Base-by-base conservation (phyloP, 2,797 vertebrate genomes). In the Tachyglossus aculeatus region DNA sequence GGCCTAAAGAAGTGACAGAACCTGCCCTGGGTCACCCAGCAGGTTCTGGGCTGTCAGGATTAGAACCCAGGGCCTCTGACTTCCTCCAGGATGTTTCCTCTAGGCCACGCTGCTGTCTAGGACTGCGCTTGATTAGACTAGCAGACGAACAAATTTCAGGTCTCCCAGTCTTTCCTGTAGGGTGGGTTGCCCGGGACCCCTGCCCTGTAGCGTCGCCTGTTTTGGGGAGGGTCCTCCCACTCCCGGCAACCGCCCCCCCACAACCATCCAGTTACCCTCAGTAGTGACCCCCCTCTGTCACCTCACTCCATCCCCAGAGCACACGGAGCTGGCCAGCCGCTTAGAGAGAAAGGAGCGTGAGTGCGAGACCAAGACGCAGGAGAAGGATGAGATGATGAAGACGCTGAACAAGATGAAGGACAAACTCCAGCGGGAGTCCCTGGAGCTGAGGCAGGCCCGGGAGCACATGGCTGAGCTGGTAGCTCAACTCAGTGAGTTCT, bases 341-440 rank as follows among this genome's bases (percentile, higher is more conserved):
- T 88, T 99, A 57, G 97, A 99, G 88, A 95, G 93, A 88, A 99
- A 98, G 78, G 98, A 99, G 72, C 82, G 97, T 1, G 98, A 99
- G 83, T 99, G 97, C 32, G 96, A 99, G 25, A 96, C 94, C 10
- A 99, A 99, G 90, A 97, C 97, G 0, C 89, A 96, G 72, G 97
- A 99, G 78, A 99, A 97, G 72, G 98, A 99, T 5, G 97, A 98
- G 50, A 99, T 99, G 98, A 99, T 99, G 98, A 96, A 96, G 91
- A 98, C 97, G 0, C 86, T 99, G 78, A 99, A 99, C 85, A 99
- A 98, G 91, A 99, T 99, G 98, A 99, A 98, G 91, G 97, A 98
- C 90, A 99, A 99, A 67, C 93, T 99, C 39, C 96, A 97, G 89
- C 96, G 95, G 3, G 97, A 98, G 89, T 96, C 96, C 3, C 89